Conservation (phyloP, 2,888 invertebrate species). For the Ectemnius cavifrons region DNA sequence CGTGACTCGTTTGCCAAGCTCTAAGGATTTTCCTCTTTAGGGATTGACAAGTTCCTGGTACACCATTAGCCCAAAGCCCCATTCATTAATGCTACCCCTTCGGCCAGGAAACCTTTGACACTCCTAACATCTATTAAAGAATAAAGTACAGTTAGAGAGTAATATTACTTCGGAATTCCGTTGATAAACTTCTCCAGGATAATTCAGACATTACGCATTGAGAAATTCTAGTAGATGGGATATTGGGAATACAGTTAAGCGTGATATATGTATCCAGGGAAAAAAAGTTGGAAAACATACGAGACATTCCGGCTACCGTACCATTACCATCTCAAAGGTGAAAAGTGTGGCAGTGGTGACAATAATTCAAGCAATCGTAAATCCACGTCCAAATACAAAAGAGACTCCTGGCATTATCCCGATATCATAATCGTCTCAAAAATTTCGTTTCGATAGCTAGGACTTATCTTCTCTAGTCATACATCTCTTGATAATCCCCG, state of each 20-base stretch:
- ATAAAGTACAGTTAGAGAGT: neutral
- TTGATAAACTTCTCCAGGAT: neutral
- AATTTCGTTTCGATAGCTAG: neutral
- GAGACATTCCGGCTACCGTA: neutral
- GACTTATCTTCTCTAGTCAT: neutral
- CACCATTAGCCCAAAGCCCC: slow-evolving; percentile 9
- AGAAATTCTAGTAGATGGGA: too few relatives aligned
- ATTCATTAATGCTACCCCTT: neutral
- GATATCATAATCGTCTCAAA: neutral
- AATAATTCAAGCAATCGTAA: too few relatives aligned
- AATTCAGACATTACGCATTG: slow-evolving; percentile 7
- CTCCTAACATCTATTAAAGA: too few relatives aligned
- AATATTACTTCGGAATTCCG: too few relatives aligned
- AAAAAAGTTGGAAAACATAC: slow-evolving; percentile 5
- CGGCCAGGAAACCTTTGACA: slow-evolving; percentile 2
- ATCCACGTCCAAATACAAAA: neutral
- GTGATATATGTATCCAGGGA: slow-evolving; percentile 11
- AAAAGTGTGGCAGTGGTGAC: too few relatives aligned
- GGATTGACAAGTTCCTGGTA: slow-evolving; percentile 3
- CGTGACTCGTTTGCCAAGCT: slow-evolving; percentile 47
- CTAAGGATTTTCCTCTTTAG: slow-evolving; percentile 11
- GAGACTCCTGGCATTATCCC: neutral
- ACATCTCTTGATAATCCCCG: slow-evolving; percentile 4
- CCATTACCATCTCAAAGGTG: slow-evolving; percentile 1
- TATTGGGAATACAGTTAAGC: neutral